phyloP scores from a whole-genome alignment of 2,113 vertebrate genomes.

The Puma concolor region DNA sequence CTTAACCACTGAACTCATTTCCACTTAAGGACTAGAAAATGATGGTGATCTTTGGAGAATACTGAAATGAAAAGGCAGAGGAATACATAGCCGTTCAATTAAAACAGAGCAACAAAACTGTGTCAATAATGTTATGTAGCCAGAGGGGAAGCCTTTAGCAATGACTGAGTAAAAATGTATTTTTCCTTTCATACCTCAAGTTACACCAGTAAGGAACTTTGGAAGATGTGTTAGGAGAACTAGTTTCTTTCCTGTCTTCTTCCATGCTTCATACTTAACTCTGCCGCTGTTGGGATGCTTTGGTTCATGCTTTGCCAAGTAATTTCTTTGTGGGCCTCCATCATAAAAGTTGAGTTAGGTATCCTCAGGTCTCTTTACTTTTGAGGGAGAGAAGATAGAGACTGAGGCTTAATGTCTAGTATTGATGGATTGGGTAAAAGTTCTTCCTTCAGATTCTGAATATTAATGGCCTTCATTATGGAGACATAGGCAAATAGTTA shows the following conservation, averaged over 20 bases:
- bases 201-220: background rate
- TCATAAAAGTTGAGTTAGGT: background rate
- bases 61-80: slow-evolving; percentile 58
- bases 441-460: background rate
- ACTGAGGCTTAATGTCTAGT: background rate
- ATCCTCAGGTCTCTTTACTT: background rate
- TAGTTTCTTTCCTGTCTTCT: background rate
- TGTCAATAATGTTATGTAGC: background rate
- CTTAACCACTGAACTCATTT: rapidly evolving
- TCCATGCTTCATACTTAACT: background rate
- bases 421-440: background rate
- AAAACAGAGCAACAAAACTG: background rate
- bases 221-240: background rate
- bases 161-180: background rate
- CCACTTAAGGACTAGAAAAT: slow-evolving; percentile 58
- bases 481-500: background rate
- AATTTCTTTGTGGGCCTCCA: background rate
- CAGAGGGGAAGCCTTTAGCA: background rate
- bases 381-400: background rate
- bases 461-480: background rate
- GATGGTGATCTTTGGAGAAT: background rate
- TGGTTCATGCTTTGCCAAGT: background rate
- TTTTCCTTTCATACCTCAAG: background rate
- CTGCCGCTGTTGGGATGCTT: background rate
- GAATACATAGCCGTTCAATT: background rate